Conservation (phyloP, 2,888 invertebrate genomes). For the Cheilosia variabilis region DNA sequence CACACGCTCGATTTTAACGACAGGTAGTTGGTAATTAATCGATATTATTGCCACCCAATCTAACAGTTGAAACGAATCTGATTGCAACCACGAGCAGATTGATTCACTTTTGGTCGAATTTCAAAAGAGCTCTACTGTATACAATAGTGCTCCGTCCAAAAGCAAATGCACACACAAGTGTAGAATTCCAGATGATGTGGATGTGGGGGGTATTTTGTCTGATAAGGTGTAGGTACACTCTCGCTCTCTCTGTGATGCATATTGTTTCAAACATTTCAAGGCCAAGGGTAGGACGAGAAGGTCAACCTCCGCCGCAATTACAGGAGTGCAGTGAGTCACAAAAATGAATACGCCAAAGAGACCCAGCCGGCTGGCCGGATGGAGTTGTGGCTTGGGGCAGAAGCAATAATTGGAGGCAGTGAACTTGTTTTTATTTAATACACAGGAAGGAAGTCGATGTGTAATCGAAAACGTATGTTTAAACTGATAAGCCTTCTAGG, state of each 20-base stretch:
- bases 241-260: slow-evolving; percentile 51
- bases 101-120: slow-evolving; percentile 45
- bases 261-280: slow-evolving; percentile 61
- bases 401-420: too few species aligned
- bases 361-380: not conserved
- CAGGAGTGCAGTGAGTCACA: slow-evolving; percentile 62
- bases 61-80: slow-evolving; percentile 41
- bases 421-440: not conserved
- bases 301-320: slow-evolving; percentile 62
- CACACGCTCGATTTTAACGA: slow-evolving; percentile 30
- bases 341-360: not conserved
- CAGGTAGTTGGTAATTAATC: slow-evolving; percentile 50
- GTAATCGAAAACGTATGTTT: not conserved
- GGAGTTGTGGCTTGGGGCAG: too few species aligned
- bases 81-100: slow-evolving; percentile 39
- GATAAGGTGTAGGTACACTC: slow-evolving; percentile 43
- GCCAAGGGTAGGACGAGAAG: slow-evolving; percentile 74
- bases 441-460: not conserved
- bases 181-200: slow-evolving; percentile 25
- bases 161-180: slow-evolving; percentile 40
- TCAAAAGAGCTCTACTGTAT: slow-evolving; percentile 39
- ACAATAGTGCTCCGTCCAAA: slow-evolving; percentile 16
- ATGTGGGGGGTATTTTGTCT: slow-evolving; percentile 49
- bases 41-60: slow-evolving; percentile 52
- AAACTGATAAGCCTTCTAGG: too few species aligned